Evolutionary conservation across 2,888 invertebrate genomes (phyloP), one percentile per base, ranked within the genome.

Genomic region (Nemotelus nigrinus): DNA sequence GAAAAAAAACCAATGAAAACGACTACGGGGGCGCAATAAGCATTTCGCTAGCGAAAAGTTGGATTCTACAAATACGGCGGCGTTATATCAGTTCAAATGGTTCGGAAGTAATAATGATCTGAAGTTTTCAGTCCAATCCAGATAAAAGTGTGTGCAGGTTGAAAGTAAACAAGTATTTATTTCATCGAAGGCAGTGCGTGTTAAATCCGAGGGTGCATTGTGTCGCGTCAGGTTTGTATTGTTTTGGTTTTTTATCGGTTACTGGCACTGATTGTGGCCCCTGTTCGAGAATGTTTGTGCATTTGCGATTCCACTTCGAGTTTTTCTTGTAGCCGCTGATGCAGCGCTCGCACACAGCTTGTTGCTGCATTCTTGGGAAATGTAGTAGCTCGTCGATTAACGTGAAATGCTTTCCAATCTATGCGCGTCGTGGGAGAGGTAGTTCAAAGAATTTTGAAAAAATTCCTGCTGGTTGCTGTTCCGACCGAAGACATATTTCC

Each of bases 1-100:
- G 72, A 72, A 72, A 71, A n/a, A 64, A 71, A 71, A 71, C 41
- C 57, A 57, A 57, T 7, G 57, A 57, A 72, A 72, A 72, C 44
- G 58, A 72, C 57, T 39, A 45, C 65, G 65, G 44, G 65, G 65
- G 44, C 65, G 65, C 25, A 25, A 25, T 25, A 25, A 25, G 25
- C 25, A 25, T 25, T 25, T 25, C 25, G 25, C 25, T 25, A 25
- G 25, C 25, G 25, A 25, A 25, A 25, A 25, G 25, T 25, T 25
- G 25, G 25, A 25, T 25, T 25, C 25, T 25, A 25, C 25, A 25
- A 25, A 25, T 25, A 25, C 25, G 25, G 25, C 25, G 25, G 25
- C 25, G 1, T 25, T 25, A 25, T 25, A 25, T 25, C 25, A 4
- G 48, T 44, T 50, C 68, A 68, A 68, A 70, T 70, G 70, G 43